Base-by-base conservation (phyloP, 2,888 invertebrate species). In the Hypomecis atomaria region DNA sequence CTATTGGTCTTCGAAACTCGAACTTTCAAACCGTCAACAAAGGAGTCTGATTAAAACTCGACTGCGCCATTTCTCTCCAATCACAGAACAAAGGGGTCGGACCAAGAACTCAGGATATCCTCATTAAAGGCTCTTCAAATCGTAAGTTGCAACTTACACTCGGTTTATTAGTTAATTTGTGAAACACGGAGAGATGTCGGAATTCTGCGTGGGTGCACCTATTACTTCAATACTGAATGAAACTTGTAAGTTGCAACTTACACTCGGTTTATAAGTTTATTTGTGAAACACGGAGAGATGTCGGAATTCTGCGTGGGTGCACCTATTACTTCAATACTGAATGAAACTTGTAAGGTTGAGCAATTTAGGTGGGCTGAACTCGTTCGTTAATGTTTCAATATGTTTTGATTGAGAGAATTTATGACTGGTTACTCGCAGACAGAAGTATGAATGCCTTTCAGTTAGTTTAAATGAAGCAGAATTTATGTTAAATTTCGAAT, bases 41-140 rank as follows among this genome's bases (percentile, higher is more conserved):
- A 50, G n/a, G 23, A 23, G 50, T n/a, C 44, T 53, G 69, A 69
- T 65, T 71, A 54, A 60, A 38, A 40, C 52, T 40, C 23, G 48
- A 34, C 40, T 48, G 36, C 49, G 42, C 42, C 34, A 47, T 43
- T 49, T 55, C 49, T 36, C 5, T 55, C 43, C 23, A 48, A 48
- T 47, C 11, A 49, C 43, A 52, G 57, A 47, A 59, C 42, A 48
- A 52, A 40, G 47, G 40, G 37, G 11, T 57, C 47, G 62, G 58
- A 55, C 62, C 59, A 37, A 38, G 37, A 47, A 7, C 23, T 40
- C 77, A 75, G 79, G 80, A 79, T 67, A 66, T 80, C 76, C 80
- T 79, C 61, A 74, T 80, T 79, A 78, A 75, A 57, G 49, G 34
- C 70, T 70, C 65, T 74, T 23, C 23, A 23, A 23, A 67, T 67